These are phyloP conservation scores for Glaucomys volans DNA, from an alignment of 2,113 vertebrate species.

Conservation along the genomic window DNA sequence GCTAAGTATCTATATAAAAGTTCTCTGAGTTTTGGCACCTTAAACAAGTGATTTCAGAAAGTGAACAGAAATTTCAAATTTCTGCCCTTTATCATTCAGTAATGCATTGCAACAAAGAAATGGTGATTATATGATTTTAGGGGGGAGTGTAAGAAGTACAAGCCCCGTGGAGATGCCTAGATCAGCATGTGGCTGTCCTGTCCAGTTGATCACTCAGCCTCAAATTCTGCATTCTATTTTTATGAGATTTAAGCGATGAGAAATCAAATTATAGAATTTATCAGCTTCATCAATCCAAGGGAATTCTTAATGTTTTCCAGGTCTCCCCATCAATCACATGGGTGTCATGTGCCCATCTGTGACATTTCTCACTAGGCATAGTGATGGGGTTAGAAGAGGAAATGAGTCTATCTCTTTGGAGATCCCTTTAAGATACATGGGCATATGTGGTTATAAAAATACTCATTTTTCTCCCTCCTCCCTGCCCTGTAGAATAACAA, in stretches of 20 bases:
- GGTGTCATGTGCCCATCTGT: neutral
- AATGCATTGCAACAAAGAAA: neutral
- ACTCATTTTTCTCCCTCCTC: neutral
- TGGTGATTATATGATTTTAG: neutral
- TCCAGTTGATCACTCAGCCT: neutral
- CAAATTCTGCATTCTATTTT: conserved; percentile 38
- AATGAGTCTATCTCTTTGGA: neutral
- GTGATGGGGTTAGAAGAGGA: neutral
- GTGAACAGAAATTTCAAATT: conserved; percentile 47
- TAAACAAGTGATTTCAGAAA: conserved; percentile 43
- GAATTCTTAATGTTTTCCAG: conserved; percentile 13
- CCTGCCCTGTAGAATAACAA: neutral
- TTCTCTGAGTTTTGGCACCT: conserved; percentile 22
- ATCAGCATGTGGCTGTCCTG: neutral
- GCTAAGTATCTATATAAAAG: neutral
- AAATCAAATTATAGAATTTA: conserved; percentile 41
- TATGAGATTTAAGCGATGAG: neutral
- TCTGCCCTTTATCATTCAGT: neutral
- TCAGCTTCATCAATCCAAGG: neutral
- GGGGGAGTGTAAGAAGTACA: neutral
- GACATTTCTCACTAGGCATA: neutral
- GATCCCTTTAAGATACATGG: neutral
- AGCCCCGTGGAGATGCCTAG: neutral
- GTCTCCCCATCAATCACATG: neutral
- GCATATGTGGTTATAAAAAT: neutral